These are phyloP conservation scores for Chaetodon trifascialis DNA, from an alignment of 2,113 vertebrate genomes.

Conservation along the genomic window DNA sequence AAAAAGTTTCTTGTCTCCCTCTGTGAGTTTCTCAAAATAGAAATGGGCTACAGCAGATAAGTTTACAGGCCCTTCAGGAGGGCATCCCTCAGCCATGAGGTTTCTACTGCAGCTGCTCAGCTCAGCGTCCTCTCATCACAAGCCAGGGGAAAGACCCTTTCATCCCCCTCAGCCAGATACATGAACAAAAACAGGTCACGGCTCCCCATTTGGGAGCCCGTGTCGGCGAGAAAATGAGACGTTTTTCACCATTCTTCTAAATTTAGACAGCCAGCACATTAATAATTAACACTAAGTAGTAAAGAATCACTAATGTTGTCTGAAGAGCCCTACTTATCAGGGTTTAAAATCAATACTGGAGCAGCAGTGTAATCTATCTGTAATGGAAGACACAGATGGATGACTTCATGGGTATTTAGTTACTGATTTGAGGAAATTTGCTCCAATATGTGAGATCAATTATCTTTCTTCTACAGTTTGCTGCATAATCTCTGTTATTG, in stretches of 20 bases:
- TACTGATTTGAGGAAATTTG: constrained; percentile 23
- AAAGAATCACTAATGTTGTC: constrained; percentile 55
- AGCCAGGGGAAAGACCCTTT: constrained; percentile 12
- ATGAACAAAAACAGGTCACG: background rate
- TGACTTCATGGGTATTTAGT: constrained; percentile 32
- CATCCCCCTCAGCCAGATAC: constrained; percentile 23
- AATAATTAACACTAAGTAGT: constrained; percentile 48
- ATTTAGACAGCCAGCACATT: constrained; percentile 45
- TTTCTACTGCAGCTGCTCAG: constrained; percentile 1
- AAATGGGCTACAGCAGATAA: background rate
- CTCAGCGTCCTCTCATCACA: constrained; percentile 36
- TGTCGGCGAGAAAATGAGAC: constrained; percentile 32
- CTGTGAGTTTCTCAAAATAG: background rate
- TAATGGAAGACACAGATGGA: constrained; percentile 24
- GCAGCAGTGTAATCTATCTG: constrained; percentile 28
- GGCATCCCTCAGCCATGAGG: constrained; percentile 37
- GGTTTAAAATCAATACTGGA: constrained; percentile 66
- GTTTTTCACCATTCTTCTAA: constrained; percentile 18
- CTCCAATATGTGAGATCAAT: background rate
- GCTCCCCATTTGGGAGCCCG: background rate
- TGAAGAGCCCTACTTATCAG: constrained; percentile 39
- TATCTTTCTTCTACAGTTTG: background rate
- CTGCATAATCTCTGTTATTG: background rate
- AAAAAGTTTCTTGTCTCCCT: background rate
- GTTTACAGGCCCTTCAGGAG: constrained; percentile 27